Percentiles rank a stretch among this genome's conserved stretches.
phyloP scores from a whole-genome alignment of 2,113 vertebrate species.

The Hippolais icterina region DNA sequence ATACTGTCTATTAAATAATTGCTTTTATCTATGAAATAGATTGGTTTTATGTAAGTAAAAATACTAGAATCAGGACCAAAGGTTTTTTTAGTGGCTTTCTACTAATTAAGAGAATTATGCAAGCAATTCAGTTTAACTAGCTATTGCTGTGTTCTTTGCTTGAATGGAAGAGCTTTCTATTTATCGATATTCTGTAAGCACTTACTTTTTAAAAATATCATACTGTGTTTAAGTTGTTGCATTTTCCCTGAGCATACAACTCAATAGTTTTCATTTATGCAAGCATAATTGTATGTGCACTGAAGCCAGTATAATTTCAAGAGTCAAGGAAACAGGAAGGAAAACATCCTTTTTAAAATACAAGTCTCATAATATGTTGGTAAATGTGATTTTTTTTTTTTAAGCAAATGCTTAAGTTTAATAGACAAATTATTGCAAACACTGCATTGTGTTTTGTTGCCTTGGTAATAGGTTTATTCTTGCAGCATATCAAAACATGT shows the following conservation, averaged over 20 bases:
- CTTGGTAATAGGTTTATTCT: slow-evolving; percentile 5
- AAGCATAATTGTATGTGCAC: background rate
- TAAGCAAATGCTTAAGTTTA: background rate
- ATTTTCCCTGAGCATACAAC: background rate
- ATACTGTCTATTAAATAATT: background rate
- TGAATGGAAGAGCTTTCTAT: background rate
- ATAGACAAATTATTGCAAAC: background rate
- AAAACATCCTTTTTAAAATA: background rate
- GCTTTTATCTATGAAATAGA: background rate
- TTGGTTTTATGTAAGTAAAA: background rate
- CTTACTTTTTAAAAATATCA: background rate
- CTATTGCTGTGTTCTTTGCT: background rate
- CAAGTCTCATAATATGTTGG: background rate
- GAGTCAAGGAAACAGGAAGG: background rate
- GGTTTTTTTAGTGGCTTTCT: background rate
- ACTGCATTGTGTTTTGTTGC: background rate
- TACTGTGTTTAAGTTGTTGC: background rate
- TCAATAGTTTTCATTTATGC: background rate
- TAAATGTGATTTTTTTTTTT: background rate
- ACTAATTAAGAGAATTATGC: background rate
- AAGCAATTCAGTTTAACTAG: background rate
- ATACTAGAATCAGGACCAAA: background rate
- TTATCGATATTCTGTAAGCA: background rate
- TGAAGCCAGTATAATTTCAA: background rate
- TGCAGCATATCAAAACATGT: background rate